phyloP scores from a whole-genome alignment of 2,113 vertebrate species.

The Thamnophis sirtalis region DNA sequence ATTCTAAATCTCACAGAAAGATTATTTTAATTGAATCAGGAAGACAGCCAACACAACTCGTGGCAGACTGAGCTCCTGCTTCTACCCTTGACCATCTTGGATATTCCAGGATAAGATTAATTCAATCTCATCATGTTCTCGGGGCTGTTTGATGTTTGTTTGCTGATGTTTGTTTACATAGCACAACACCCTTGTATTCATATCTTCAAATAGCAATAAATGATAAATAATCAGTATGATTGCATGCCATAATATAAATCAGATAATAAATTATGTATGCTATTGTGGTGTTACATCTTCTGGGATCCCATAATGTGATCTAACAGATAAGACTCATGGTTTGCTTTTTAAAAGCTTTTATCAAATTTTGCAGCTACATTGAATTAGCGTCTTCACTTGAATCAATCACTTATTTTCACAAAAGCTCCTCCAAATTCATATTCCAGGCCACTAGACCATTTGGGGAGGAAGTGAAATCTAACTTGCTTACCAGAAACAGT shows the following conservation, averaged over 20 bases:
- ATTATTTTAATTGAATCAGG: background rate
- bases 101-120: constrained; percentile 21
- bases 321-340: constrained; percentile 52
- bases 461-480: constrained; percentile 9
- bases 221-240: constrained; percentile 57
- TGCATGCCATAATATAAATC: constrained; percentile 42
- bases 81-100: background rate
- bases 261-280: constrained; percentile 48
- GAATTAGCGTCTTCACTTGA: constrained; percentile 38
- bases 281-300: constrained; percentile 38
- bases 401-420: background rate
- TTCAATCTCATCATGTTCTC: constrained; percentile 9
- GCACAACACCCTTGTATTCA: constrained; percentile 36
- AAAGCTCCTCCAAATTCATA: background rate
- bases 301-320: constrained; percentile 49
- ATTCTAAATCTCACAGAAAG: background rate
- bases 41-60: background rate
- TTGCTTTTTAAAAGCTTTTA: constrained; percentile 56
- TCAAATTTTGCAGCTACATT: constrained; percentile 52
- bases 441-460: background rate
- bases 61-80: background rate
- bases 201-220: constrained; percentile 34
- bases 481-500: background rate
- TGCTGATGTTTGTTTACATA: constrained; percentile 33
- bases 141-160: constrained; percentile 36